Percentiles rank a stretch among this genome's conserved stretches.
Evolutionary conservation across 2,888 invertebrate species (phyloP).

Genomic region (Aspidiotus destructor): DNA sequence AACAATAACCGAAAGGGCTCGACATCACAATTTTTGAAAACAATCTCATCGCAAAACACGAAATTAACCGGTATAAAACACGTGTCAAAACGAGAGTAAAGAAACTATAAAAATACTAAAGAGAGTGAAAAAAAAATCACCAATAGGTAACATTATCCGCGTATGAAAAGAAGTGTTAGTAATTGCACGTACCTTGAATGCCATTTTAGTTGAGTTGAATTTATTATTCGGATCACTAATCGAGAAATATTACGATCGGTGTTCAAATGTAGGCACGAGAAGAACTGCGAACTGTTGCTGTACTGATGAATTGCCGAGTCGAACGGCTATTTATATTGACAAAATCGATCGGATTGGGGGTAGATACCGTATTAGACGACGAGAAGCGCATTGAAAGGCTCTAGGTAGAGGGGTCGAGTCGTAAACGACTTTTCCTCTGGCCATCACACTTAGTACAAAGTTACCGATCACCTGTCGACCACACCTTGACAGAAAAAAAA

Average conservation of each 20-base stretch:
- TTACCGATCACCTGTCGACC: conserved; percentile 17
- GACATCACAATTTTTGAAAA: too few relatives aligned
- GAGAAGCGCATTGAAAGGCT: conserved; percentile 14
- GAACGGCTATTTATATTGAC: neutral
- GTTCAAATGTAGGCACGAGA: neutral
- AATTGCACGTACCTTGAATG: conserved; percentile 27
- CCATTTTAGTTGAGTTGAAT: conserved; percentile 17
- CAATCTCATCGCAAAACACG: too few relatives aligned
- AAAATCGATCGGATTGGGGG: neutral
- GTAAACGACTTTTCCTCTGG: conserved; percentile 5
- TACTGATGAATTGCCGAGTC: conserved; percentile 8
- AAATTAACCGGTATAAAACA: too few relatives aligned
- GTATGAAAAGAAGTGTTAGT: too few relatives aligned
- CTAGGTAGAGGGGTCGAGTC: conserved; percentile 16
- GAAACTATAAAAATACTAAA: too few relatives aligned
- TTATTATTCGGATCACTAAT: neutral
- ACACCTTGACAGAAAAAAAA: conserved; percentile 23
- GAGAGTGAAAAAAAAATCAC: too few relatives aligned
- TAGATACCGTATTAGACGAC: neutral
- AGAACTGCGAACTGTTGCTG: conserved; percentile 3
- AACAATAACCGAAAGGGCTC: too few relatives aligned
- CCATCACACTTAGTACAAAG: neutral
- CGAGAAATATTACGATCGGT: neutral
- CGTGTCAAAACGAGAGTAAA: too few relatives aligned
- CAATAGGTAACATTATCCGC: too few relatives aligned